These are phyloP conservation scores for Cryptoblepharus egeriae DNA, from an alignment of 2,797 vertebrate species.

Conservation along the genomic window DNA sequence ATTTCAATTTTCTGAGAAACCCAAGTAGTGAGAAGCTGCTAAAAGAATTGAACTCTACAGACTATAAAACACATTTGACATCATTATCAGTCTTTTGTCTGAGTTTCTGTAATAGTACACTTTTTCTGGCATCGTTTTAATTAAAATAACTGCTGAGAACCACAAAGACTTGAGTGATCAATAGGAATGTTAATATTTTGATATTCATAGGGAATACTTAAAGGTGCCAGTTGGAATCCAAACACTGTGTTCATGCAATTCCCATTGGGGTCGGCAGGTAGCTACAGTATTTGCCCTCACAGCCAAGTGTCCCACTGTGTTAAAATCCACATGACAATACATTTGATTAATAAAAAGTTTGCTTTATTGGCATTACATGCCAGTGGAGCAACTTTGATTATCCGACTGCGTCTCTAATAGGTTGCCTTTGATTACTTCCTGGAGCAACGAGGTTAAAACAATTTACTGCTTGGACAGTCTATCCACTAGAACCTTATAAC, in stretches of 20 bases:
- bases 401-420: not conserved
- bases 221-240: not conserved
- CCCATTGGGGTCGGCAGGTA: not conserved
- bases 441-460: not conserved
- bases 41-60: slow-evolving; percentile 8
- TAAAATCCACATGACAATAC: not conserved
- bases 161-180: not conserved
- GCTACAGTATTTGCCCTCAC: not conserved
- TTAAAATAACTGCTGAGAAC: slow-evolving; percentile 8
- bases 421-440: not conserved
- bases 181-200: not conserved
- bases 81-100: not conserved
- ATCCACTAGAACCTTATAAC: not conserved
- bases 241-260: not conserved
- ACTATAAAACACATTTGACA: not conserved
- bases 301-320: not conserved
- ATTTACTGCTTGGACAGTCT: not conserved
- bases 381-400: not conserved
- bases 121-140: slow-evolving; percentile 5
- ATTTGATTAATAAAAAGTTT: not conserved
- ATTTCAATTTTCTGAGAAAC: not conserved
- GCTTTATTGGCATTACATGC: not conserved
- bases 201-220: not conserved
- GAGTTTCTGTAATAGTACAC: slow-evolving; percentile 2
- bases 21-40: slow-evolving; percentile 17